Evolutionary conservation across 2,113 vertebrate genomes (phyloP).

Genomic region (Poecilia latipinna): DNA sequence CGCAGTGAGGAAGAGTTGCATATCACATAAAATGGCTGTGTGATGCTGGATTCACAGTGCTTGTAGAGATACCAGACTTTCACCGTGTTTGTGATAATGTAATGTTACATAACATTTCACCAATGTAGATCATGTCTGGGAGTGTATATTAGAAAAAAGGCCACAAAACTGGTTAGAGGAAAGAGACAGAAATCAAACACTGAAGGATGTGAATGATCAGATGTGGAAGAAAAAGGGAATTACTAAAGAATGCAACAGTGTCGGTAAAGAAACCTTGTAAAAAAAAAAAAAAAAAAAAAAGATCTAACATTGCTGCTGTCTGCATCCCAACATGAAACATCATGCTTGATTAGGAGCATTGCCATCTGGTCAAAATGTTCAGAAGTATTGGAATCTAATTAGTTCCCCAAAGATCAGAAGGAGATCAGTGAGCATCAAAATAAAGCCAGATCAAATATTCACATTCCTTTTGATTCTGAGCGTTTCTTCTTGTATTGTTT

Average conservation of each 20-base stretch:
- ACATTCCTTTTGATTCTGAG: not conserved
- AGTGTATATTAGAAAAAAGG: constrained; percentile 33
- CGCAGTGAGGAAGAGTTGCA: not conserved
- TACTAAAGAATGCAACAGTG: not conserved
- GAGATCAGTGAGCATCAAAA: constrained; percentile 3
- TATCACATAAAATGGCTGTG: constrained; percentile 4
- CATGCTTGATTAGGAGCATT: constrained; percentile 13
- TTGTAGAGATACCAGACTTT: constrained; percentile 29
- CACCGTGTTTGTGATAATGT: constrained; percentile 30
- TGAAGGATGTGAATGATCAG: not conserved
- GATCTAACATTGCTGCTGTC: not conserved
- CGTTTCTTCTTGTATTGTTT: not conserved
- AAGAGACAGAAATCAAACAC: not conserved
- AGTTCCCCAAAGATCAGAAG: constrained; percentile 26
- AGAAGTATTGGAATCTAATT: constrained; percentile 29
- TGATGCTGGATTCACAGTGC: not conserved
- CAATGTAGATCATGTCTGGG: constrained; percentile 20
- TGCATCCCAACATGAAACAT: constrained; percentile 13
- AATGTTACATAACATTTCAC: constrained; percentile 51
- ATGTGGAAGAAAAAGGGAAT: not conserved
- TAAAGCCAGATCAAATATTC: constrained; percentile 8
- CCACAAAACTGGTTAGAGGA: constrained; percentile 6
- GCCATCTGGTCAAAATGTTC: constrained; percentile 19
- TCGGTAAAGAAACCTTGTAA: not conserved
- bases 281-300: not conserved